Conservation (phyloP, 2,888 invertebrate species). For the Tenthredo distinguenda region DNA sequence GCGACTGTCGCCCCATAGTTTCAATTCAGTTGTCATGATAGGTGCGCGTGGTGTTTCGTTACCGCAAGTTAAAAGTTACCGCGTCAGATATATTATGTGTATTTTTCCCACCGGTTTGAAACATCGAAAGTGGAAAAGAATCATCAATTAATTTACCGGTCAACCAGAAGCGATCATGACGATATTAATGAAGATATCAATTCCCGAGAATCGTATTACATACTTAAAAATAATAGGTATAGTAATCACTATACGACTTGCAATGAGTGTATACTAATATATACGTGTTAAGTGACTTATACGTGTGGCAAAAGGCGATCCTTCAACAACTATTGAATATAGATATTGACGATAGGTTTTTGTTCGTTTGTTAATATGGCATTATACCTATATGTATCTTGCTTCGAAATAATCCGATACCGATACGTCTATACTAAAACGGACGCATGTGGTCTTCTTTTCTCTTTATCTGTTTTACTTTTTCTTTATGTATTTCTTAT, state of each 20-base stretch:
- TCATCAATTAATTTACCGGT: not conserved
- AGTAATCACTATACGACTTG: not conserved
- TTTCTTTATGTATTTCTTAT: not conserved
- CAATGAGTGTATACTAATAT: not conserved
- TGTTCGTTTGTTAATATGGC: not conserved
- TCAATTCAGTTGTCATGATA: conserved; percentile 7
- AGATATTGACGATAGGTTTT: not conserved
- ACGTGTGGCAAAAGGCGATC: not conserved
- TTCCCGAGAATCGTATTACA: conserved; percentile 62
- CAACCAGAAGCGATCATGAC: conserved; percentile 59
- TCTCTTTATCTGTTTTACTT: not conserved
- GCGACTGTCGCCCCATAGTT: conserved; percentile 8
- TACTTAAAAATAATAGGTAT: conserved; percentile 58
- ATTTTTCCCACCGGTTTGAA: not conserved
- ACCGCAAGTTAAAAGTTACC: not conserved
- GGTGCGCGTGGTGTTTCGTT: conserved; percentile 14
- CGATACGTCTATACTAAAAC: not conserved
- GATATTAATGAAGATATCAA: conserved; percentile 68
- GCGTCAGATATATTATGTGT: not conserved
- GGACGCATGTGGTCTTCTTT: not conserved
- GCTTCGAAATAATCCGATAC: not conserved
- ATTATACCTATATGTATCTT: not conserved
- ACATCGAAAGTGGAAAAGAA: not conserved
- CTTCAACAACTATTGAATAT: not conserved
- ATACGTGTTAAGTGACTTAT: too few relatives aligned